Percentiles rank a stretch among this genome's conserved stretches.
Evolutionary conservation across 64 coral and sea anemone genomes (phyloP).

Genomic region (Stichodactyla mertensii): DNA sequence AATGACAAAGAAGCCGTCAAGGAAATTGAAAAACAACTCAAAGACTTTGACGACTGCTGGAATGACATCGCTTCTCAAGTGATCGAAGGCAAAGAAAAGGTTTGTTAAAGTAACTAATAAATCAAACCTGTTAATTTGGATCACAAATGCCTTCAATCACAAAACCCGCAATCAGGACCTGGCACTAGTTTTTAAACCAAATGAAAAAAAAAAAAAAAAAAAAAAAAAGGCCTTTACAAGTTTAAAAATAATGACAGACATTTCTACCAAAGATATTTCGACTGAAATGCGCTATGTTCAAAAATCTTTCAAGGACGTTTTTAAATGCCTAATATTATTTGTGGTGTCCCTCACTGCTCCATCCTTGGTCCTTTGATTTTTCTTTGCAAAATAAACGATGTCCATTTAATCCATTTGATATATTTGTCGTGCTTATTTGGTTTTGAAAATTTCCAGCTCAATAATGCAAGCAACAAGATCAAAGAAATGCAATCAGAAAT

Average conservation of each 20-base stretch:
- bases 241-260: no score
- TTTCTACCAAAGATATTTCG: no score
- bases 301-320: no score
- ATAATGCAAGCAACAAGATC: slow-evolving; percentile 45
- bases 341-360: background rate
- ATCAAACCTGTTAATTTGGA: no score
- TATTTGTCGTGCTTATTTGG: background rate
- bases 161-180: no score
- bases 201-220: no score
- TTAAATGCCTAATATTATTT: background rate
- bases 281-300: no score
- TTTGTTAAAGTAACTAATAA: background rate
- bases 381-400: no score
- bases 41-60: slow-evolving; percentile 86
- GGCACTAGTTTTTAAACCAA: no score
- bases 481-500: slow-evolving; percentile 46
- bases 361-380: background rate
- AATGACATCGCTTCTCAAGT: slow-evolving; percentile 63
- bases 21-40: slow-evolving; percentile 60
- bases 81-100: slow-evolving; percentile 69
- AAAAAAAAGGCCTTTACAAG: no score
- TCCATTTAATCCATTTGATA: background rate
- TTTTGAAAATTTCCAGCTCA: slow-evolving; percentile 7
- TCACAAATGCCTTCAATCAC: no score
- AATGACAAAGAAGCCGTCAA: slow-evolving; percentile 21